phyloP scores from a whole-genome alignment of 1,140 invertebrate species.

The Leptinotarsa undecemlineata region DNA sequence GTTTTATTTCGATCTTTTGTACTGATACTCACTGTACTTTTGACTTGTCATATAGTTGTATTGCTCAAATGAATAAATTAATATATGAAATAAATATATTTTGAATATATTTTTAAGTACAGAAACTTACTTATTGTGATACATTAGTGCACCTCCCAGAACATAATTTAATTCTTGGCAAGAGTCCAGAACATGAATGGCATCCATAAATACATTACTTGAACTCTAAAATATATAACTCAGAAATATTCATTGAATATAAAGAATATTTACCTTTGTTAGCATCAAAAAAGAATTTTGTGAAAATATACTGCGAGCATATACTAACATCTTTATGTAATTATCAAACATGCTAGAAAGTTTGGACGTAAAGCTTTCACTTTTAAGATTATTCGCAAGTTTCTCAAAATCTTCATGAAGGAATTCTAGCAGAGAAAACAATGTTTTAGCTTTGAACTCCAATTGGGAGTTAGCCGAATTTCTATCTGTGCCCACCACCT shows the following conservation, averaged over 20 bases:
- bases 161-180: background rate
- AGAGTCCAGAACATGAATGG: conserved; percentile 1
- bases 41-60: too few relatives aligned
- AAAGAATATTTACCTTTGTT: conserved; percentile 67
- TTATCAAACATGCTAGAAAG: conserved; percentile 83
- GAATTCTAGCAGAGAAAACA: conserved; percentile 74
- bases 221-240: conserved; percentile 4
- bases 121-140: conserved; percentile 1
- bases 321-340: conserved; percentile 78
- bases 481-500: conserved; percentile 84
- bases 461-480: conserved; percentile 80
- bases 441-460: conserved; percentile 70
- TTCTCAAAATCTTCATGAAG: conserved; percentile 78
- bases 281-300: conserved; percentile 75
- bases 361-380: conserved; percentile 72
- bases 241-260: conserved; percentile 19
- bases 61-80: background rate
- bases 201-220: conserved; percentile 9
- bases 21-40: too few relatives aligned
- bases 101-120: background rate
- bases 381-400: conserved; percentile 64
- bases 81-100: background rate
- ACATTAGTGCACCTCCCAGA: background rate
- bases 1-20: too few relatives aligned
- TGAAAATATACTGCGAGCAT: conserved; percentile 76